These are phyloP conservation scores for Tachysurus fulvidraco DNA, from an alignment of 2,113 vertebrate species.

Conservation along the genomic window DNA sequence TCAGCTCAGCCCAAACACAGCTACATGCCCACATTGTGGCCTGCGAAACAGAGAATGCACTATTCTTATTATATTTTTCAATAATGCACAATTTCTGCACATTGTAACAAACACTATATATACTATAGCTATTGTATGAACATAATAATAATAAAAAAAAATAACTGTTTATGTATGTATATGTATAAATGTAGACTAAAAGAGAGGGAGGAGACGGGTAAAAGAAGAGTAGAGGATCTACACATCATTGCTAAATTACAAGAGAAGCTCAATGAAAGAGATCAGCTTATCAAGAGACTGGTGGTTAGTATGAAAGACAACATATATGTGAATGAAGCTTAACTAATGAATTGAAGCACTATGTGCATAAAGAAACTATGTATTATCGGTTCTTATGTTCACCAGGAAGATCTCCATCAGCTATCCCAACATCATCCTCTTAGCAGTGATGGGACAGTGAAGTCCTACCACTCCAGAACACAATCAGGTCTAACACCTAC, in stretches of 20 bases:
- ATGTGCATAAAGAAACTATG: background rate
- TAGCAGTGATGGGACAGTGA: slow-evolving; percentile 73
- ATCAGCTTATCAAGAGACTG: slow-evolving; percentile 85
- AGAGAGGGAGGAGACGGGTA: slow-evolving; percentile 82
- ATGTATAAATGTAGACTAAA: slow-evolving; percentile 76
- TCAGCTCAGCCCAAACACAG: slow-evolving; percentile 78
- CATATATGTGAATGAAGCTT: background rate
- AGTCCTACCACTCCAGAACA: slow-evolving; percentile 83
- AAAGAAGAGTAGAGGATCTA: slow-evolving; percentile 79
- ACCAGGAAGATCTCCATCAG: slow-evolving; percentile 86
- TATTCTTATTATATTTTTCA: slow-evolving; percentile 13
- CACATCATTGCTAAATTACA: slow-evolving; percentile 83
- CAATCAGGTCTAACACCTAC: slow-evolving; percentile 80
- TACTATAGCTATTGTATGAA: background rate
- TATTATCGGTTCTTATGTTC: slow-evolving; percentile 57
- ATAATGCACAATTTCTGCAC: slow-evolving; percentile 24
- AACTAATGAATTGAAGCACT: background rate
- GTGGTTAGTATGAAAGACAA: slow-evolving; percentile 73
- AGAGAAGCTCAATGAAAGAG: slow-evolving; percentile 84
- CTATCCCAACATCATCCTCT: slow-evolving; percentile 79
- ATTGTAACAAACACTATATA: background rate
- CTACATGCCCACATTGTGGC: slow-evolving; percentile 85
- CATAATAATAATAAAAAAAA: background rate
- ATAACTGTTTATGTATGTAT: slow-evolving; percentile 34
- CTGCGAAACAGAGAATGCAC: slow-evolving; percentile 82